phyloP scores from a whole-genome alignment of 2,888 invertebrate genomes.

The Hedychridium roseum region DNA sequence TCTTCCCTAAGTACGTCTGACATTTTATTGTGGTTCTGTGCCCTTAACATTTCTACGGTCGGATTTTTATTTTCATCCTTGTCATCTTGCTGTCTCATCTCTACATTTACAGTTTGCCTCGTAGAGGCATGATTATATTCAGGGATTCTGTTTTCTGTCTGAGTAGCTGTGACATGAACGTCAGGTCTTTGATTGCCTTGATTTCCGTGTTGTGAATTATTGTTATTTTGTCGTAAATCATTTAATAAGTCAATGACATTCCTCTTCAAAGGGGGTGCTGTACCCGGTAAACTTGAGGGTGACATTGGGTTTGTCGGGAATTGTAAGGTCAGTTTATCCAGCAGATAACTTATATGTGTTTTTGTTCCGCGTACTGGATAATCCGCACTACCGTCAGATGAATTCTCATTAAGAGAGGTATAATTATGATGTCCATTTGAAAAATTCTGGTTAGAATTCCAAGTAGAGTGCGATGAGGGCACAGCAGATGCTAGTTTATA shows the following conservation, averaged over 20 bases:
- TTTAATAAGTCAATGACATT: constrained; percentile 48
- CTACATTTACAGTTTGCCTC: too few relatives aligned
- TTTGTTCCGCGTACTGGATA: constrained; percentile 49
- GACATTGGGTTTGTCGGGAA: constrained; percentile 39
- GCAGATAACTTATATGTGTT: constrained; percentile 53
- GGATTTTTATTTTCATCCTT: background rate
- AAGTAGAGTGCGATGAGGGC: constrained; percentile 35
- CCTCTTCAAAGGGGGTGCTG: constrained; percentile 18
- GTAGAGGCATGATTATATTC: too few relatives aligned
- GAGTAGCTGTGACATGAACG: constrained; percentile 33
- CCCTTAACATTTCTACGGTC: constrained; percentile 1
- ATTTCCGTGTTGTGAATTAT: constrained; percentile 32
- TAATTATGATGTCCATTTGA: constrained; percentile 27
- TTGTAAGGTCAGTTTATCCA: constrained; percentile 51
- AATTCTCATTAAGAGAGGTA: constrained; percentile 8
- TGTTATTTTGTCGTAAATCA: constrained; percentile 39
- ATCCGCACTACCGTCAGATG: constrained; percentile 7
- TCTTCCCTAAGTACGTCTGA: constrained; percentile 53
- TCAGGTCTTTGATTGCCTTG: constrained; percentile 36
- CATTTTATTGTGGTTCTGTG: constrained; percentile 34
- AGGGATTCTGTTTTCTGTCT: constrained; percentile 31
- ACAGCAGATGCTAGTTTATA: constrained; percentile 34
- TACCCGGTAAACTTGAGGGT: constrained; percentile 36
- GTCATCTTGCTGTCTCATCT: too few relatives aligned
- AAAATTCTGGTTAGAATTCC: constrained; percentile 21